These are phyloP conservation scores for Erebia epiphron DNA, from an alignment of 2,888 invertebrate species.

Conservation along the genomic window DNA sequence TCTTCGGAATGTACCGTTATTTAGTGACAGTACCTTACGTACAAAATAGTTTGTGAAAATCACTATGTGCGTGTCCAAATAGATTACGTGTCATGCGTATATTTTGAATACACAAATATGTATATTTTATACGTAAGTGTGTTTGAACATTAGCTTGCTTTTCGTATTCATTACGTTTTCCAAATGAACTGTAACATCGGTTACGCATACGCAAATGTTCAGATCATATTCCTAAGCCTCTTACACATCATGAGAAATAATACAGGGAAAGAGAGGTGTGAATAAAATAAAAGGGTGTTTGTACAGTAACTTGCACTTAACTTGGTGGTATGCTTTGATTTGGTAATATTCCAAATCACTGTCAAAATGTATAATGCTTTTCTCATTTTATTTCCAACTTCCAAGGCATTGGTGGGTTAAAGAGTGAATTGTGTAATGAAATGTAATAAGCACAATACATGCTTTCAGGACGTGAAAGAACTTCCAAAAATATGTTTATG, in stretches of 20 bases:
- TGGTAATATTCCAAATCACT: too few species aligned
- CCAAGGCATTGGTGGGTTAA: background rate
- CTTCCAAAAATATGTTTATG: background rate
- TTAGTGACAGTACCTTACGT: slow-evolving; percentile 15
- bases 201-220: slow-evolving; percentile 4
- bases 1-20: slow-evolving; percentile 24
- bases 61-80: slow-evolving; percentile 22
- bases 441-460: background rate
- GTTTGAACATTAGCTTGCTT: background rate
- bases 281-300: too few species aligned
- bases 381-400: background rate
- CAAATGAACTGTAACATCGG: slow-evolving; percentile 12
- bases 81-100: slow-evolving; percentile 23
- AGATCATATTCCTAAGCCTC: background rate
- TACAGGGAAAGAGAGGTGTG: too few species aligned
- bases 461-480: background rate
- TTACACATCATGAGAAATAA: background rate
- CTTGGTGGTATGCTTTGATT: too few species aligned
- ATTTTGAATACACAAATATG: slow-evolving; percentile 12
- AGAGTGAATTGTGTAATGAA: too few species aligned
- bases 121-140: slow-evolving; percentile 3
- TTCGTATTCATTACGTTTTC: slow-evolving; percentile 20
- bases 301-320: too few species aligned
- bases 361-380: too few species aligned
- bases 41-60: slow-evolving; percentile 18